Percentiles rank a stretch among this genome's conserved stretches.
Evolutionary conservation across 2,888 invertebrate species (phyloP).

Genomic region (Gastrophysa polygoni): DNA sequence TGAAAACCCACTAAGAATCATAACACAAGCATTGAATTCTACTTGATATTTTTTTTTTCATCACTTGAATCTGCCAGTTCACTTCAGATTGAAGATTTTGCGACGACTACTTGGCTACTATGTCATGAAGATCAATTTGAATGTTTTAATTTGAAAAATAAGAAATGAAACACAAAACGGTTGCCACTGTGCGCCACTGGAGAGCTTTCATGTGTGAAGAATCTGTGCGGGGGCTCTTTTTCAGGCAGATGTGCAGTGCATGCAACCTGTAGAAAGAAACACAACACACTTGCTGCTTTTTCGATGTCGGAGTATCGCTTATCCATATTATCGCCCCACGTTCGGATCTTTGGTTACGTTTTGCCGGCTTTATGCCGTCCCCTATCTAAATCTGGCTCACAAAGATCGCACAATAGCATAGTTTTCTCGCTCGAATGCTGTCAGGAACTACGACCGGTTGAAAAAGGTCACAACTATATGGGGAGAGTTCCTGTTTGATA

Average conservation of each 20-base stretch:
- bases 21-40: too few relatives aligned
- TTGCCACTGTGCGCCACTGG: slow-evolving; percentile 10
- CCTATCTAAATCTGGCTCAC: slow-evolving; percentile 33
- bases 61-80: too few relatives aligned
- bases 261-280: slow-evolving; percentile 45
- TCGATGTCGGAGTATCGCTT: neutral
- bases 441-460: neutral
- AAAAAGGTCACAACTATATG: slow-evolving; percentile 9
- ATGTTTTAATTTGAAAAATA: too few relatives aligned
- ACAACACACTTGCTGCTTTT: slow-evolving; percentile 43
- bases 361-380: neutral
- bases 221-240: slow-evolving; percentile 27
- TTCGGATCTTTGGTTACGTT: slow-evolving; percentile 12
- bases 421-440: slow-evolving; percentile 34
- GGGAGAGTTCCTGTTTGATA: neutral
- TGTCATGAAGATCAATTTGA: too few relatives aligned
- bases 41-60: too few relatives aligned
- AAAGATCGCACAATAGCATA: slow-evolving; percentile 30
- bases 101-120: too few relatives aligned
- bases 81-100: too few relatives aligned
- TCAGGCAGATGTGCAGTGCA: slow-evolving; percentile 45
- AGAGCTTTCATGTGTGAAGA: slow-evolving; percentile 14
- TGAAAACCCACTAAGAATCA: too few relatives aligned
- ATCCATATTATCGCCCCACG: slow-evolving; percentile 32
- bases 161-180: too few relatives aligned